These are phyloP conservation scores for Chondrilla cf. caribensis DNA, from an alignment of 37 sponge, comb jelly and placozoan genomes.

Conservation along the genomic window DNA sequence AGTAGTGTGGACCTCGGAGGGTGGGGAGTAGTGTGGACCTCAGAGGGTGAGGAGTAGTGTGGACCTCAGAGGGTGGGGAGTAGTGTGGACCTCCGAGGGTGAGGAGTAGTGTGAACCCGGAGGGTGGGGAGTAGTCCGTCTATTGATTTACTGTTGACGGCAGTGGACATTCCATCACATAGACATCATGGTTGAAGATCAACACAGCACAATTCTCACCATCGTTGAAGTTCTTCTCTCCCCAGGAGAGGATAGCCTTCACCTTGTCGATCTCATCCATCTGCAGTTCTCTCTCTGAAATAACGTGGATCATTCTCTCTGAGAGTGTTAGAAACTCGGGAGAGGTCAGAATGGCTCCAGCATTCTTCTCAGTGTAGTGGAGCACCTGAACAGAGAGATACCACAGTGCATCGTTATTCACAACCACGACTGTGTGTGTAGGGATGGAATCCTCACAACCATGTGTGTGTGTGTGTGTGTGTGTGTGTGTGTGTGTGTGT, in stretches of 20 bases:
- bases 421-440: no score
- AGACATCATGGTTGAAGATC: no score
- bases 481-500: background rate
- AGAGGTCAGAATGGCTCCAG: conserved; percentile 52
- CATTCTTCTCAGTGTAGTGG: conserved; percentile 76
- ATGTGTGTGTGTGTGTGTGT: conserved; percentile 1
- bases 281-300: conserved; percentile 51
- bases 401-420: no score
- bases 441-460: background rate
- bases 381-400: conserved; percentile 47
- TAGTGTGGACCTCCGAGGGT: no score
- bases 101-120: no score
- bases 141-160: no score
- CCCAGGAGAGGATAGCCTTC: conserved; percentile 92
- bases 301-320: conserved; percentile 75
- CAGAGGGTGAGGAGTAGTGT: no score
- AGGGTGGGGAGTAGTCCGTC: background rate
- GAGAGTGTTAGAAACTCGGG: conserved; percentile 57
- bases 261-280: conserved; percentile 69
- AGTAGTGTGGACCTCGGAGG: no score
- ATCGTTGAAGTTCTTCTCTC: conserved; percentile 48
- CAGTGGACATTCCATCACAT: no score
- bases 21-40: no score
- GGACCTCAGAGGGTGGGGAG: no score
- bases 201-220: background rate